Evolutionary conservation across 2,888 invertebrate genomes (phyloP).

Genomic region (Polyploca ridens): DNA sequence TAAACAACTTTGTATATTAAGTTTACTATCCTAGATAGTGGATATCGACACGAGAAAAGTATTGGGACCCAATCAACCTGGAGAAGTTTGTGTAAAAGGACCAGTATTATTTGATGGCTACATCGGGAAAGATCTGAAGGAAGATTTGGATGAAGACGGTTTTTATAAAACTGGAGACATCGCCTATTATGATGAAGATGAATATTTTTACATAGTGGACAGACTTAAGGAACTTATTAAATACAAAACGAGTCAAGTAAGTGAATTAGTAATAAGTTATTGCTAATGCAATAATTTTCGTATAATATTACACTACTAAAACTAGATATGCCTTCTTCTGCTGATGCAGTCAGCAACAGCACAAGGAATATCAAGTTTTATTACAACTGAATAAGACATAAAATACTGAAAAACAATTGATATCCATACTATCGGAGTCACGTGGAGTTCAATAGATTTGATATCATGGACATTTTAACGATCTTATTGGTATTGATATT

Average conservation of each 20-base stretch:
- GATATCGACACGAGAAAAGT: slow-evolving; percentile 58
- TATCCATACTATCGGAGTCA: neutral
- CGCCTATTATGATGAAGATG: slow-evolving; percentile 66
- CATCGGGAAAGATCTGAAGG: slow-evolving; percentile 51
- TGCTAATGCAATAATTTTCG: neutral
- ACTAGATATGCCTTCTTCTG: too few species aligned
- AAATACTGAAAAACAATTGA: neutral
- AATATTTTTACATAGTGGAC: slow-evolving; percentile 64
- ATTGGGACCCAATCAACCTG: slow-evolving; percentile 58
- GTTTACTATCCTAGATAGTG: slow-evolving; percentile 50
- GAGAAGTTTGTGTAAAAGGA: slow-evolving; percentile 67
- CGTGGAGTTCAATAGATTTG: neutral
- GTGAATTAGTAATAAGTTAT: slow-evolving; percentile 16
- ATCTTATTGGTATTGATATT: too few species aligned
- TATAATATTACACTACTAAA: neutral
- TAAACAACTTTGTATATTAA: slow-evolving; percentile 9
- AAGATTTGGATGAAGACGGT: slow-evolving; percentile 60
- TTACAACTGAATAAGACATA: neutral
- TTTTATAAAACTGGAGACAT: slow-evolving; percentile 69
- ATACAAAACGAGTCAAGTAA: slow-evolving; percentile 68
- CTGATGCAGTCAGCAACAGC: too few species aligned
- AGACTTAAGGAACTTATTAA: slow-evolving; percentile 72
- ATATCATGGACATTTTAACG: neutral
- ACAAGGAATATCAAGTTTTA: neutral
- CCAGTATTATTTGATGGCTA: slow-evolving; percentile 62